phyloP scores from a whole-genome alignment of 2,797 vertebrate genomes.

The Clarias laeviceps region DNA sequence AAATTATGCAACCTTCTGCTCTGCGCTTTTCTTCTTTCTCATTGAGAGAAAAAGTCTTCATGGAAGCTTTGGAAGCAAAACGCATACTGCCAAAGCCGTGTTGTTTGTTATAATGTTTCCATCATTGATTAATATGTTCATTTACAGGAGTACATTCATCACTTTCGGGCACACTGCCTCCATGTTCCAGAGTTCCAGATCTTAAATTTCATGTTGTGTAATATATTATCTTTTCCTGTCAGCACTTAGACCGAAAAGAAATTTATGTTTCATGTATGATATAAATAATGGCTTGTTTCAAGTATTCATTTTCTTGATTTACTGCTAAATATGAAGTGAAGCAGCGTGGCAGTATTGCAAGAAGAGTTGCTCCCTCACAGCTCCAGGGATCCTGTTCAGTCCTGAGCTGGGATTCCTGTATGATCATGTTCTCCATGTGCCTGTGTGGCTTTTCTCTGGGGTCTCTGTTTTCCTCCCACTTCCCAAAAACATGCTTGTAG shows the following conservation, averaged over 20 bases:
- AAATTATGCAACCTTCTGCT: slow-evolving; percentile 9
- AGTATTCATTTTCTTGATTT: neutral
- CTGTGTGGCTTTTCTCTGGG: neutral
- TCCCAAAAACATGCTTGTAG: neutral
- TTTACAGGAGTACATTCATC: slow-evolving; percentile 13
- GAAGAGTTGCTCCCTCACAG: neutral
- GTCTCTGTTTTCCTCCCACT: neutral
- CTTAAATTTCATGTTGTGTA: neutral
- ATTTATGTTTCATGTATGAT: slow-evolving; percentile 11
- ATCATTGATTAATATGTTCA: slow-evolving; percentile 7
- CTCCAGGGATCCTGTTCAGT: neutral
- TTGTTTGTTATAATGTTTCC: neutral
- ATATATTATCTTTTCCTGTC: neutral
- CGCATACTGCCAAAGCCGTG: neutral
- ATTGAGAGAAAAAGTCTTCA: neutral
- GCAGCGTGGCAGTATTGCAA: neutral
- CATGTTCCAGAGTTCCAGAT: neutral
- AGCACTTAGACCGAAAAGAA: neutral
- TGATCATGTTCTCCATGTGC: neutral
- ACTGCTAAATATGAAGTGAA: neutral
- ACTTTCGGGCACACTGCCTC: neutral
- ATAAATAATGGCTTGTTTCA: neutral
- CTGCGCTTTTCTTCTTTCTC: neutral
- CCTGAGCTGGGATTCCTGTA: neutral
- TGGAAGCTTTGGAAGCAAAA: neutral